These are phyloP conservation scores for Choloepus didactylus DNA, from an alignment of 2,797 vertebrate species.

Conservation along the genomic window DNA sequence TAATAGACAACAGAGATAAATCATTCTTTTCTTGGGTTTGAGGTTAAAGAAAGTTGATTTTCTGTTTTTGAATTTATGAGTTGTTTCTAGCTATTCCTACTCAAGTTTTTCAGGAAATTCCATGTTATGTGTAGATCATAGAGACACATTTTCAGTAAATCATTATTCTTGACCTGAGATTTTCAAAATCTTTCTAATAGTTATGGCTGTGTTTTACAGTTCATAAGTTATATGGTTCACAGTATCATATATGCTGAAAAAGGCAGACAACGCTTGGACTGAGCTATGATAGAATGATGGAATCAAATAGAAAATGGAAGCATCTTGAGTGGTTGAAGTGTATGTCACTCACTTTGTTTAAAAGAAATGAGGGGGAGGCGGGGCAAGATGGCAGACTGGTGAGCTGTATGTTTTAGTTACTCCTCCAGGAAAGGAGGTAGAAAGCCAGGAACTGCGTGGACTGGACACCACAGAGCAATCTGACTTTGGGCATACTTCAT, in stretches of 20 bases:
- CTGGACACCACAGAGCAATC: too few species aligned
- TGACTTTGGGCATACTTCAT: too few species aligned
- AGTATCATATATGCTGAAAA: not conserved
- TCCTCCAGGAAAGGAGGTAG: too few species aligned
- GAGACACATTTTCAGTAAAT: constrained; percentile 44
- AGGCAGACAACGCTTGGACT: not conserved
- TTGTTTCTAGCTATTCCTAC: constrained; percentile 21
- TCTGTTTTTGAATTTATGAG: not conserved
- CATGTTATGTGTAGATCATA: not conserved
- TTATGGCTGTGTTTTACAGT: not conserved
- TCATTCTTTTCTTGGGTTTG: constrained; percentile 14
- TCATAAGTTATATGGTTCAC: not conserved
- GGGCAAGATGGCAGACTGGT: too few species aligned
- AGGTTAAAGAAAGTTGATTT: not conserved
- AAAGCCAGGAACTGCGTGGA: too few species aligned
- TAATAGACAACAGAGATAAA: constrained; percentile 21
- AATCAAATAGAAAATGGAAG: not conserved
- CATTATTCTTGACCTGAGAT: not conserved
- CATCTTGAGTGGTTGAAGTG: not conserved
- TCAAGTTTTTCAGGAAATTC: constrained; percentile 11
- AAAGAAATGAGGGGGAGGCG: too few species aligned
- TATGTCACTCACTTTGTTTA: not conserved
- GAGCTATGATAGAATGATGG: not conserved
- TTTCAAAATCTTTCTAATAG: not conserved
- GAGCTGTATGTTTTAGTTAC: too few species aligned